phyloP scores from a whole-genome alignment of 2,113 vertebrate genomes.

The Ceyx melanurus region DNA sequence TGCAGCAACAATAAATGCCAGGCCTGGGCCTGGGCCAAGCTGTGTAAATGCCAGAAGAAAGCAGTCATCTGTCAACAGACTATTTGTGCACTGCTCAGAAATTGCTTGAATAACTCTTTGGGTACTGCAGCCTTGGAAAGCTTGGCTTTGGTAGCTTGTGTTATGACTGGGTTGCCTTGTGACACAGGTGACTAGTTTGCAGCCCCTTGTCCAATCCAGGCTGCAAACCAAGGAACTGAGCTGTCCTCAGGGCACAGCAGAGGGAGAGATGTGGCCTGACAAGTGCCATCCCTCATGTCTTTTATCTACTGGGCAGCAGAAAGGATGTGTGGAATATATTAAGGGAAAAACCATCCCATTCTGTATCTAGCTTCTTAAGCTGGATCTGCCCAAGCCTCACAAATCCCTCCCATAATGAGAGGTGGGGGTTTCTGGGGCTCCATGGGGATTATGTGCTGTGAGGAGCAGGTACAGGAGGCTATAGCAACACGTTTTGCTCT shows the following conservation, averaged over 20 bases:
- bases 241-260: too few relatives aligned
- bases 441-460: background rate
- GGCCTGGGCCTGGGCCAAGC: background rate
- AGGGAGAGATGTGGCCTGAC: background rate
- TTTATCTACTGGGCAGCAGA: background rate
- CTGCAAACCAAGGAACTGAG: background rate
- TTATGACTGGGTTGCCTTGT: background rate
- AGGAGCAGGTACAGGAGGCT: background rate
- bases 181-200: background rate
- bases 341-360: background rate
- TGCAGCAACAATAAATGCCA: background rate
- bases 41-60: background rate
- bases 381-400: background rate
- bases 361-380: background rate
- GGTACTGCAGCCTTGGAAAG: background rate
- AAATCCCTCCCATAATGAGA: background rate
- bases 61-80: background rate
- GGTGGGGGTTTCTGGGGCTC: background rate
- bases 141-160: rapidly evolving
- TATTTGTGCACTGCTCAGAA: background rate
- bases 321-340: background rate
- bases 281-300: background rate
- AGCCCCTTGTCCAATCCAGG: background rate
- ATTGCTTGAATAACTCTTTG: background rate
- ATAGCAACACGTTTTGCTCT: background rate